Conservation (phyloP, 2,797 vertebrate species). For the Cyprinodon diabolis region DNA sequence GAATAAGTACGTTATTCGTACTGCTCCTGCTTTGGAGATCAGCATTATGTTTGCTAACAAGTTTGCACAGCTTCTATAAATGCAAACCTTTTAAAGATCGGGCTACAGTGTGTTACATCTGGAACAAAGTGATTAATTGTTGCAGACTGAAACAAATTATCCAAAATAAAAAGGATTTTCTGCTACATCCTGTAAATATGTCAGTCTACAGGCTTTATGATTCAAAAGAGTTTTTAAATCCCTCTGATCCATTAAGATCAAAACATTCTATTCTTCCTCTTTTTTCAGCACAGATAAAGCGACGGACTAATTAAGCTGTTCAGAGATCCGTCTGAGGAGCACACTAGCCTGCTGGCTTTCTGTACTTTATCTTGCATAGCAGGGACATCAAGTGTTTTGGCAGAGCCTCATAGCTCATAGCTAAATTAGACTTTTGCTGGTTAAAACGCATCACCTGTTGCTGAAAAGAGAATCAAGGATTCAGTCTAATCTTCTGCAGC, state of each 20-base stretch:
- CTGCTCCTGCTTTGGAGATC: too few species aligned
- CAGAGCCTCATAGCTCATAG: slow-evolving; percentile 30
- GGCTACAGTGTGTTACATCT: background rate
- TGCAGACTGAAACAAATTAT: background rate
- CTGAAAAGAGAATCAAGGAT: slow-evolving; percentile 44
- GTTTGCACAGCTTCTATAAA: too few species aligned
- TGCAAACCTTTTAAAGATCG: too few species aligned
- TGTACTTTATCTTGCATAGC: slow-evolving; percentile 34
- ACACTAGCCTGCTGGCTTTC: slow-evolving; percentile 34
- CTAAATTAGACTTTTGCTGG: slow-evolving; percentile 42
- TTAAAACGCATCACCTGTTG: slow-evolving; percentile 47
- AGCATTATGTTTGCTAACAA: too few species aligned
- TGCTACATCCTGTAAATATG: background rate
- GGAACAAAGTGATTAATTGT: background rate
- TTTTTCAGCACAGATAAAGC: slow-evolving; percentile 5
- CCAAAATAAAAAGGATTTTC: background rate
- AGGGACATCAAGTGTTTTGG: slow-evolving; percentile 35
- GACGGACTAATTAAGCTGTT: slow-evolving; percentile 14
- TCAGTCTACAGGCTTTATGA: background rate
- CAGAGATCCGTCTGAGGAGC: slow-evolving; percentile 21
- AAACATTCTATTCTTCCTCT: background rate
- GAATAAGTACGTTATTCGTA: too few species aligned
- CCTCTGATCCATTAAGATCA: slow-evolving; percentile 9
- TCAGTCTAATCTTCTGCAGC: slow-evolving; percentile 55
- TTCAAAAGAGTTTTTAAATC: background rate